Evolutionary conservation across 2,113 vertebrate species (phyloP), one percentile per base, ranked within the genome.

Genomic region (Zosterops hypoxanthus): DNA sequence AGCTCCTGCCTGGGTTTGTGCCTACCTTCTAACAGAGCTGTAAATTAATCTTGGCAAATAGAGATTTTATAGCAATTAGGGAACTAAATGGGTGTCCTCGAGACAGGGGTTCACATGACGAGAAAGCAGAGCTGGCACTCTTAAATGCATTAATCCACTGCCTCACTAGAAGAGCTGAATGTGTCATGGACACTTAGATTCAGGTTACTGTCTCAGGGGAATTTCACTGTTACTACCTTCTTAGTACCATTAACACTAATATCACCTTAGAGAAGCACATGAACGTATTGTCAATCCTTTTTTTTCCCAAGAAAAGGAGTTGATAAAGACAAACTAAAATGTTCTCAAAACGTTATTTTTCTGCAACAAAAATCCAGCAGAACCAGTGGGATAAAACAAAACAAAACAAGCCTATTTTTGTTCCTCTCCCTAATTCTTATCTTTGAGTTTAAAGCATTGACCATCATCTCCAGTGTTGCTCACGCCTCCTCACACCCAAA

Each of bases 31-130:
- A 64, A 50, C 41, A 68, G 31, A 50, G 47, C 26, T 77, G 55
- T 66, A 86, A 86, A 73, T 86, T 77, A 77, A 28, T 81, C 82
- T 63, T 75, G 72, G 44, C 52, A 79, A 87, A 82, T 1, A 26
- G 46, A 68, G 61, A 72, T 80, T 91, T 95, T 71, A 61, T 50
- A 69, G 70, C 33, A 73, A 59, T 59, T 92, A 88, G 19, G 24
- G 55, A 21, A 70, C 68, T 77, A 88, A 88, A 65, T 2, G 4
- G 44, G 47, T 92, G 68, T 69, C 73, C 56, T 87, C 4, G 1
- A 86, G 69, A 59, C 29, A 71, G n/a, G 19, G 2, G 1, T 68
- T 89, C 44, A 60, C n/a, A 63, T n/a, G 59, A 82, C 33, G 66
- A 63, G 59, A 73, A 90, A 95, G 60, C 39, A 75, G 41, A 56